These are phyloP conservation scores for Lasioglossum baleicum DNA, from an alignment of 1,140 invertebrate species.

Conservation along the genomic window DNA sequence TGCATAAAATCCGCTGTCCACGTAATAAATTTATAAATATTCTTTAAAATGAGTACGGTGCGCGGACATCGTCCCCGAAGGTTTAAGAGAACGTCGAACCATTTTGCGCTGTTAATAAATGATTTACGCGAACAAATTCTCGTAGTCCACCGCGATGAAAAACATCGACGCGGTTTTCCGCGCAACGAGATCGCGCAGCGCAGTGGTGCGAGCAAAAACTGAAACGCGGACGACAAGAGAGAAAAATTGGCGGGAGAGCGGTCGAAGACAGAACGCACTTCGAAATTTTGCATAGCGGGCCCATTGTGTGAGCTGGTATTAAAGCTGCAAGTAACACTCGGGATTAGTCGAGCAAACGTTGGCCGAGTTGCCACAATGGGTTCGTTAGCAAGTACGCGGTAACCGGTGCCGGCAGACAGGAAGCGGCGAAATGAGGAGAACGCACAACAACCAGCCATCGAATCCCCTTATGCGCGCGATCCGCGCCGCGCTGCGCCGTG, in stretches of 20 bases:
- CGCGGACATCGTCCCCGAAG: too few relatives aligned
- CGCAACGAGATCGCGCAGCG: too few relatives aligned
- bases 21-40: too few relatives aligned
- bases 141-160: too few relatives aligned
- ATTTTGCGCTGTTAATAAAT: too few relatives aligned
- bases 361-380: slow-evolving; percentile 73
- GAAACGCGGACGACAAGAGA: slow-evolving; percentile 32
- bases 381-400: slow-evolving; percentile 74
- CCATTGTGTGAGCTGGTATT: slow-evolving; percentile 51
- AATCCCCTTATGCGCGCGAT: slow-evolving; percentile 59
- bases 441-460: slow-evolving; percentile 63
- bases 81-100: too few relatives aligned
- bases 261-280: slow-evolving; percentile 43
- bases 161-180: too few relatives aligned
- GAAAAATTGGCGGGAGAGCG: slow-evolving; percentile 34
- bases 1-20: too few relatives aligned
- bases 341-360: slow-evolving; percentile 73
- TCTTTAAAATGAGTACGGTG: too few relatives aligned
- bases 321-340: slow-evolving; percentile 71
- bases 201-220: neutral
- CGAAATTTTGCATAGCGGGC: slow-evolving; percentile 38
- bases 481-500: neutral
- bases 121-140: too few relatives aligned
- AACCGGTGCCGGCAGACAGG: slow-evolving; percentile 70
- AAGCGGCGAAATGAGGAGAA: slow-evolving; percentile 70